These are phyloP conservation scores for Manis crassicaudata DNA, from an alignment of 2,797 vertebrate genomes.

Conservation along the genomic window DNA sequence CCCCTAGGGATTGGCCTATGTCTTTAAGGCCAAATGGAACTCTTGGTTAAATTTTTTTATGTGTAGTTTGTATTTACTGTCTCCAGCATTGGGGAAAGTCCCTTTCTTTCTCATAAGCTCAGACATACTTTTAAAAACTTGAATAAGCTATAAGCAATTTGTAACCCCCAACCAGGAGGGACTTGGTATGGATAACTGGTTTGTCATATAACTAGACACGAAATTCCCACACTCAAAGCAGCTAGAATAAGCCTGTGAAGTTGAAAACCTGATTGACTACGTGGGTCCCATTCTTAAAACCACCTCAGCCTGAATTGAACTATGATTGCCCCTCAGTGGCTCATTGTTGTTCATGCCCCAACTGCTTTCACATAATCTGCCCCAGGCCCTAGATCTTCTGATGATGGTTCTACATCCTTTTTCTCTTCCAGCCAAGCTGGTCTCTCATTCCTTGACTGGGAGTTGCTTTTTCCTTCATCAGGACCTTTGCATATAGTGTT, in stretches of 20 bases:
- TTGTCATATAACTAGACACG: neutral
- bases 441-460: neutral
- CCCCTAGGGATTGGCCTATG: neutral
- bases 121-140: neutral
- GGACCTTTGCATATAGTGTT: neutral
- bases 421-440: neutral
- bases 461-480: neutral
- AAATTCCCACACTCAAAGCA: neutral
- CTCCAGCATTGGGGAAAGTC: neutral
- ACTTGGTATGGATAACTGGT: neutral
- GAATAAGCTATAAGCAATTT: neutral
- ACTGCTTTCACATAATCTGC: neutral
- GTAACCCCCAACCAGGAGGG: neutral
- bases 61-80: neutral
- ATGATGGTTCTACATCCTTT: neutral
- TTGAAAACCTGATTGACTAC: neutral
- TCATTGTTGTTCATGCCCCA: neutral
- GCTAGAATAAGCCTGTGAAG: neutral
- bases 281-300: neutral
- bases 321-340: neutral
- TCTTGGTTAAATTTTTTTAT: neutral
- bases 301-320: too few species aligned
- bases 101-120: neutral
- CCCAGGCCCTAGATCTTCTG: neutral
- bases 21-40: neutral